Percentiles rank a stretch among this genome's conserved stretches.
Conservation (phyloP, 2,888 invertebrate species). For the Tenthredo distinguenda region DNA sequence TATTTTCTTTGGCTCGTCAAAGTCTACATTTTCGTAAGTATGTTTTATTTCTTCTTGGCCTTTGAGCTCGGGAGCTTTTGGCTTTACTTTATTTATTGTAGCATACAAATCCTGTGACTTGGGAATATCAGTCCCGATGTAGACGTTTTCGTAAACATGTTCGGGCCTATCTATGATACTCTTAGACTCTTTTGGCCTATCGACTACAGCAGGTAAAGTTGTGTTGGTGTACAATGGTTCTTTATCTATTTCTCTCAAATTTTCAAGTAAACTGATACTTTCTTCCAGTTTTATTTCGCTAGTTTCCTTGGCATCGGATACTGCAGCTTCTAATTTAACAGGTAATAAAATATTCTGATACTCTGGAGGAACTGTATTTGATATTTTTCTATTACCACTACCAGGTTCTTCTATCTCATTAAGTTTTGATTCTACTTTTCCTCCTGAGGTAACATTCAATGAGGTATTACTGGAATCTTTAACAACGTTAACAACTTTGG, state of each 20-base stretch:
- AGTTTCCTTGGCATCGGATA: slow-evolving; percentile 53
- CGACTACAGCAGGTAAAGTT: slow-evolving; percentile 44
- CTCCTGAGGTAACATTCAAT: slow-evolving; percentile 15
- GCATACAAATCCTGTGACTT: slow-evolving; percentile 60
- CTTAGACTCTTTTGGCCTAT: slow-evolving; percentile 54
- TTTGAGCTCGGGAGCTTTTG: slow-evolving; percentile 54
- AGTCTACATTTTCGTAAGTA: slow-evolving; percentile 68
- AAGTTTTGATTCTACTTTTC: slow-evolving; percentile 4
- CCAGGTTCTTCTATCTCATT: slow-evolving; percentile 29
- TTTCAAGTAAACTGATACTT: slow-evolving; percentile 33
- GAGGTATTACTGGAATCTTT: slow-evolving; percentile 37
- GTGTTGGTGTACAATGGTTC: slow-evolving; percentile 42
- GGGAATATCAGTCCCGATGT: slow-evolving; percentile 65
- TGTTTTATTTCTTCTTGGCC: slow-evolving; percentile 60
- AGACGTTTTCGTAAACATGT: slow-evolving; percentile 70
- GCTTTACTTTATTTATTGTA: slow-evolving; percentile 54
- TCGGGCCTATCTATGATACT: slow-evolving; percentile 61
- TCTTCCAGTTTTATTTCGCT: slow-evolving; percentile 48
- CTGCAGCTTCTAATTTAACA: slow-evolving; percentile 61
- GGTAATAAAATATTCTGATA: slow-evolving; percentile 71
- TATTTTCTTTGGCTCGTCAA: slow-evolving; percentile 57
- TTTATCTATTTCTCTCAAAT: slow-evolving; percentile 13
- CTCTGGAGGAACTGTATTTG: slow-evolving; percentile 59
- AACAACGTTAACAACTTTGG: slow-evolving; percentile 49
- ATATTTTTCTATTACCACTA: slow-evolving; percentile 52